Conservation (phyloP, 2,113 vertebrate genomes). For the Larimichthys polyactis region DNA sequence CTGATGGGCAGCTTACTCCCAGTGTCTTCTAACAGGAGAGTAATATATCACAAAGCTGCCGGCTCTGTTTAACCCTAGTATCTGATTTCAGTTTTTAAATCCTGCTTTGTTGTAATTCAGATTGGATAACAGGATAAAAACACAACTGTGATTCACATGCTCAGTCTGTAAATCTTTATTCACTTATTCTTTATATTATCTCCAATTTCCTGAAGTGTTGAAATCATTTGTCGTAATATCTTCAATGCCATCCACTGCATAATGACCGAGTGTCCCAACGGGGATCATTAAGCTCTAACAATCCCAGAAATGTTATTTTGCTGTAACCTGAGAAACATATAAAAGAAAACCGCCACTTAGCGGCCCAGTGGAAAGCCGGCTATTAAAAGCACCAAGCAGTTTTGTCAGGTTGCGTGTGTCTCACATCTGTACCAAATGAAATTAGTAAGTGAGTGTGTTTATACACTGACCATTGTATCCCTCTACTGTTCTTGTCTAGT, state of each 20-base stretch:
- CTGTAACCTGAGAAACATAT: background rate
- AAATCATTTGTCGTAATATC: constrained; percentile 14
- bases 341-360: background rate
- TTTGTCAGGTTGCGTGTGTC: constrained; percentile 8
- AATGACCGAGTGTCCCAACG: constrained; percentile 15
- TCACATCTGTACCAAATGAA: constrained; percentile 47
- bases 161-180: constrained; percentile 8
- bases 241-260: constrained; percentile 18
- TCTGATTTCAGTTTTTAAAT: constrained; percentile 50
- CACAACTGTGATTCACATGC: background rate
- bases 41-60: constrained; percentile 29
- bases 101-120: constrained; percentile 28
- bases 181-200: constrained; percentile 14
- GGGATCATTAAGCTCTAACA: constrained; percentile 42
- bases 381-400: constrained; percentile 8
- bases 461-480: constrained; percentile 15
- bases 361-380: background rate
- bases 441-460: background rate
- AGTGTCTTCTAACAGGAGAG: constrained; percentile 26
- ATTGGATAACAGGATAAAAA: constrained; percentile 8
- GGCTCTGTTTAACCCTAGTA: constrained; percentile 18
- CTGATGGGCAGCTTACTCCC: constrained; percentile 45
- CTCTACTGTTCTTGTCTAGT: constrained; percentile 44
- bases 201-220: constrained; percentile 16
- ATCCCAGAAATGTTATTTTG: constrained; percentile 20